Evolutionary conservation across 1,140 invertebrate species (phyloP).

Genomic region (Augochlora pura): DNA sequence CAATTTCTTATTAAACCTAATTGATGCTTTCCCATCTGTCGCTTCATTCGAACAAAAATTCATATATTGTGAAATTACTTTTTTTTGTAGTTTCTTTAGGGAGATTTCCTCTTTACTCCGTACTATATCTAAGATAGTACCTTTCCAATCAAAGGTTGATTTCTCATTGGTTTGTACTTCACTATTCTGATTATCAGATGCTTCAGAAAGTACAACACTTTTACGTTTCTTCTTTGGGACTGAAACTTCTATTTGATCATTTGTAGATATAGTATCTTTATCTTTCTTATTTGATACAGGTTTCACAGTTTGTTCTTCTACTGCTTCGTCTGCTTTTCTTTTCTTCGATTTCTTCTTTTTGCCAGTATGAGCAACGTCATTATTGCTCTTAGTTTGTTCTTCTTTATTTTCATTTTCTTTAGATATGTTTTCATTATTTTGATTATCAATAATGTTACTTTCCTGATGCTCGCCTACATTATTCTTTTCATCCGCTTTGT

Average conservation of each 20-base stretch:
- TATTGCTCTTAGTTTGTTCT: constrained; percentile 45
- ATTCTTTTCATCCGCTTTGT: not conserved
- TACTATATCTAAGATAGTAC: constrained; percentile 72
- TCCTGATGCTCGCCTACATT: constrained; percentile 41
- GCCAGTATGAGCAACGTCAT: constrained; percentile 37
- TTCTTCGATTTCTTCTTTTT: constrained; percentile 59
- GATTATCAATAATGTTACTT: constrained; percentile 68
- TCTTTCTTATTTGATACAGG: constrained; percentile 43
- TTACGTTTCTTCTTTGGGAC: constrained; percentile 40
- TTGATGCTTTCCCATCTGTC: constrained; percentile 68
- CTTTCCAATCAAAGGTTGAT: constrained; percentile 72
- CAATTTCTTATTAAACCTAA: constrained; percentile 77
- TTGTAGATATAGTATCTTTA: not conserved
- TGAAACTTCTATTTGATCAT: constrained; percentile 33
- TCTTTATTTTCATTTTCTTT: constrained; percentile 61
- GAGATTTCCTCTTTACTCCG: constrained; percentile 73
- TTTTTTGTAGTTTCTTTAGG: constrained; percentile 76
- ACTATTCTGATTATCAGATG: not conserved
- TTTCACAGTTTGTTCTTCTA: constrained; percentile 33
- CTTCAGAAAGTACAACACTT: constrained; percentile 6
- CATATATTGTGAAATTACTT: constrained; percentile 72
- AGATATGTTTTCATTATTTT: constrained; percentile 75
- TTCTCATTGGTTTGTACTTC: constrained; percentile 6
- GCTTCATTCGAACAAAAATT: constrained; percentile 60
- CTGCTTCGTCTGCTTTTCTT: constrained; percentile 33